These are phyloP conservation scores for Catharus ustulatus DNA, from an alignment of 2,797 vertebrate genomes.

Conservation along the genomic window DNA sequence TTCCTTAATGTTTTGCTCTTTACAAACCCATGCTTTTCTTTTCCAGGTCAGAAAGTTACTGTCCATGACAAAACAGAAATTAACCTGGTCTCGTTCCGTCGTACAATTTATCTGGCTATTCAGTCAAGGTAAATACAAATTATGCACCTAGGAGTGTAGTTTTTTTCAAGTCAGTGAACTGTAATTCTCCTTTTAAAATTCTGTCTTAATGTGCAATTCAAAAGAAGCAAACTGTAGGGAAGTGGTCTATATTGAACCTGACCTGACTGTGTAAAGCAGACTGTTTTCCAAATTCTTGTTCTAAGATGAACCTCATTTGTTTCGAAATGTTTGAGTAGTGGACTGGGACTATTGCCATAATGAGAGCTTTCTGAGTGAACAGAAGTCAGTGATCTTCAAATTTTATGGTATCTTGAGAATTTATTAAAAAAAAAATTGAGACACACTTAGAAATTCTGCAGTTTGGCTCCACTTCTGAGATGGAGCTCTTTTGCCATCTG, in stretches of 20 bases:
- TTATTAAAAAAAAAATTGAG: background rate
- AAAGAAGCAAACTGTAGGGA: fast-evolving
- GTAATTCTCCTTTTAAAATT: background rate
- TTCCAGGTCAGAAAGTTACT: slow-evolving; percentile 89
- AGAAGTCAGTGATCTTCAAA: background rate
- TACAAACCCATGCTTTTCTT: slow-evolving; percentile 3
- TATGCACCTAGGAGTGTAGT: background rate
- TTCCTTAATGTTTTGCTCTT: background rate
- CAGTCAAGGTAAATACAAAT: slow-evolving; percentile 89
- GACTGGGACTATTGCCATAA: background rate
- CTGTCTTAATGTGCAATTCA: background rate
- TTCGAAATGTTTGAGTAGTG: background rate
- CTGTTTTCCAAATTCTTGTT: background rate
- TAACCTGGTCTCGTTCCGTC: slow-evolving; percentile 95
- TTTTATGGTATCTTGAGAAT: background rate
- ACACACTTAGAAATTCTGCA: background rate
- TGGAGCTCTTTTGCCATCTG: background rate
- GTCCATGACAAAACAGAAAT: slow-evolving; percentile 97
- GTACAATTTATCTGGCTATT: slow-evolving; percentile 97
- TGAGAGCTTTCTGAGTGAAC: background rate
- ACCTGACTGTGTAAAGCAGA: background rate
- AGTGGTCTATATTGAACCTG: background rate
- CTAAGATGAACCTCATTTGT: background rate
- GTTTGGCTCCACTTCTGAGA: background rate
- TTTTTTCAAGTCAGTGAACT: background rate